Evolutionary conservation across 2,888 invertebrate genomes (phyloP), one percentile per base, ranked within the genome.

Genomic region (Lasioglossum marginatum): DNA sequence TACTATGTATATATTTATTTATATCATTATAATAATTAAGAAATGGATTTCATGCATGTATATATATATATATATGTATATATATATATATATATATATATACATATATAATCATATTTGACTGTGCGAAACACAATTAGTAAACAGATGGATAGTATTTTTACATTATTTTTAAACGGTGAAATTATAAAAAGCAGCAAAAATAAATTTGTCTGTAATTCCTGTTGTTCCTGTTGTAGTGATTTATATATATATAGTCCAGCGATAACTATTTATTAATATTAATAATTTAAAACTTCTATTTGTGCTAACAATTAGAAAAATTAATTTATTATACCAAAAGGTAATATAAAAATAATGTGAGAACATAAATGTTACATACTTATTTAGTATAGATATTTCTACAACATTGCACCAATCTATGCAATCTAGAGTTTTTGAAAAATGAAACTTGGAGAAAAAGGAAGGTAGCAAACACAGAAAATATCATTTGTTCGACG

Each of bases 401-500:
- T 71, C 8, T 52, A 68, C 57, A 52, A 63, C 4, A 66, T 77
- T 79, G 60, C 52, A 77, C 14, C 14, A 77, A 79, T 37, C 4
- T 71, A 43, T 71, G 79, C 37, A 75, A 77, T 77, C 16, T 70
- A 79, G 0, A 4, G 16, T 74, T 52, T 76, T 34, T 63, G 27
- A 23, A 14, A 52, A 43, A 40, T 40, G 8, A 31, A 63, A 63
- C 63, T 63, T 16, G 0, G n/a, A 63, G 75, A 72, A 66, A 4
- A 77, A 60, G 8, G 43, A 63, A 79, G 14, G 45, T 12, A 60
- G 63, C 57, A 45, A 80, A 77, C n/a, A 74, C 75, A 66, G 10
- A 27, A 73, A 72, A 77, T 57, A 74, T 80, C 23, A 27, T 75
- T 83, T 83, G 73, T 83, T 77, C 14, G 31, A 77, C 0, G 31